A percentile compares a stretch with the other conserved stretches of the same genome.
Evolutionary conservation across 2,888 invertebrate genomes (phyloP).

Genomic region (Microctonus hyperodae): DNA sequence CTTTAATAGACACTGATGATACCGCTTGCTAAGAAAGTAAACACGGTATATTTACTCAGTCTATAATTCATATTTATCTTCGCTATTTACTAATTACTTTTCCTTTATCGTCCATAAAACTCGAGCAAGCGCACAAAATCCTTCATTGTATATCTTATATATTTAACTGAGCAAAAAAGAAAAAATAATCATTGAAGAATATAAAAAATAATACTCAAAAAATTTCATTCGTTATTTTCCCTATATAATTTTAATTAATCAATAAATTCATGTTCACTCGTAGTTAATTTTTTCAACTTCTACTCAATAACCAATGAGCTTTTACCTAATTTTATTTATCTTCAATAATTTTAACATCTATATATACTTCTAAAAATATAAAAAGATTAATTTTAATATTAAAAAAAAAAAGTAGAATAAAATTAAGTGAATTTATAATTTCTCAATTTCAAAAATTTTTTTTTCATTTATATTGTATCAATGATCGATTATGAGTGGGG

Average conservation of each 20-base stretch:
- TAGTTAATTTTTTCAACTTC: no score
- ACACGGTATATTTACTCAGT: constrained; percentile 7
- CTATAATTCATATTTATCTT: constrained; percentile 19
- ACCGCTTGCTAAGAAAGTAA: constrained; percentile 7
- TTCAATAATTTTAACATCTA: no score
- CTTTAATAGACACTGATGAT: constrained; percentile 12
- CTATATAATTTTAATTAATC: background rate
- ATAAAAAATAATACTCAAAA: background rate
- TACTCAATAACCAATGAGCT: no score
- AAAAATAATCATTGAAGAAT: background rate
- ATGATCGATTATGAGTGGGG: constrained; percentile 33
- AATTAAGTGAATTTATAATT: background rate
- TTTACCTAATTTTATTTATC: no score
- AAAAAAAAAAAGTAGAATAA: no score
- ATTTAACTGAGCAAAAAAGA: no score
- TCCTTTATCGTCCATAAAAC: constrained; percentile 11
- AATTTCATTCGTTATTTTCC: no score
- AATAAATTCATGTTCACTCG: background rate
- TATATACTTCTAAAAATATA: no score
- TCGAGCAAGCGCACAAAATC: background rate
- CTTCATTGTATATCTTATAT: background rate
- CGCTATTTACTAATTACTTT: constrained; percentile 12
- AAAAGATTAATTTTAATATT: no score
- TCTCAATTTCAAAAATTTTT: no score
- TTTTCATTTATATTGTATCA: constrained; percentile 36